Conservation (phyloP, 2,888 invertebrate genomes). For the Yponomeuta evonymella region DNA sequence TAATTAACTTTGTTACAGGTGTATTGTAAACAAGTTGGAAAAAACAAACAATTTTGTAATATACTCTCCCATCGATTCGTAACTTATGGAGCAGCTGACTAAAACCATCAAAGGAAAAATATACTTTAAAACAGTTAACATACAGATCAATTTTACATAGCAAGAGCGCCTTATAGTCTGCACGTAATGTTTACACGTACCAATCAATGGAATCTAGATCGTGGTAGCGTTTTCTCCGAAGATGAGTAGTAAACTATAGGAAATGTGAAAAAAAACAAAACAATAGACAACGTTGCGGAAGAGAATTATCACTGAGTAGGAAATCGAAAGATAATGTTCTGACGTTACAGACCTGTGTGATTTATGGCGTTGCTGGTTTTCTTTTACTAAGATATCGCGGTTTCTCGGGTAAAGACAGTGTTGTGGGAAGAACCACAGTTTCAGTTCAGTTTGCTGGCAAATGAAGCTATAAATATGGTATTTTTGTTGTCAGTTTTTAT, state of each 20-base stretch:
- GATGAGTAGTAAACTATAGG: neutral
- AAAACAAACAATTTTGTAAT: neutral
- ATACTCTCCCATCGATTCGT: neutral
- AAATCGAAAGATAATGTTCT: slow-evolving; percentile 8
- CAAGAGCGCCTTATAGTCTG: neutral
- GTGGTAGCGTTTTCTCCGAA: neutral
- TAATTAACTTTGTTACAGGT: neutral
- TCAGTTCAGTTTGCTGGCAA: too few species aligned
- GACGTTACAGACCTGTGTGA: neutral
- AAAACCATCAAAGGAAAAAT: neutral
- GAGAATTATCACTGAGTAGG: neutral
- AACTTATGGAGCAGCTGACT: neutral
- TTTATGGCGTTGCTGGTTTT: neutral
- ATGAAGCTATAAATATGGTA: too few species aligned
- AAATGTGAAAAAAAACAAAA: neutral
- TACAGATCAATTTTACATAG: neutral
- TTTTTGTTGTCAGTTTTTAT: too few species aligned
- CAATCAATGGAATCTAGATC: slow-evolving; percentile 1
- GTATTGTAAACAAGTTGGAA: neutral
- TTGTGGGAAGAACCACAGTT: neutral
- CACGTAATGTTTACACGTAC: neutral
- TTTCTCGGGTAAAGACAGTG: neutral
- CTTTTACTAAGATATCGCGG: neutral
- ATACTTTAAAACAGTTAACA: neutral
- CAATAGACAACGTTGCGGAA: neutral